Evolutionary conservation across 2,888 invertebrate species (phyloP).

Genomic region (Scaptomyza polygonia): DNA sequence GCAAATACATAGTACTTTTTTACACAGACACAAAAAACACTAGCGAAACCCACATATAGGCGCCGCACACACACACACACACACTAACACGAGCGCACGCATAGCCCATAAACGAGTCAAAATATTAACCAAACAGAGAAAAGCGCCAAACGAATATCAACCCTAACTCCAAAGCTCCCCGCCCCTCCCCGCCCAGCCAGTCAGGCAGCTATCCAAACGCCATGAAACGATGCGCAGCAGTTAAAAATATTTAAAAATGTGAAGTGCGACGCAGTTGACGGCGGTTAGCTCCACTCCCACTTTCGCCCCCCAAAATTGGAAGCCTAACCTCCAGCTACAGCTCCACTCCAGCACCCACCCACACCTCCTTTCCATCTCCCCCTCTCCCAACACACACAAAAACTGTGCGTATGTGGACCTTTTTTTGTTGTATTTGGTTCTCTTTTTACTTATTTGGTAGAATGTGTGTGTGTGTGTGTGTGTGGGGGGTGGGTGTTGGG

Average conservation of each 20-base stretch:
- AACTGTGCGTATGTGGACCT: slow-evolving; percentile 63
- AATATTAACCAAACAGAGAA: slow-evolving; percentile 78
- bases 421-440: not conserved
- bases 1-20: slow-evolving; percentile 11
- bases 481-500: too few relatives aligned
- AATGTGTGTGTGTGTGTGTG: too few relatives aligned
- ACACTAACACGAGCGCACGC: too few relatives aligned
- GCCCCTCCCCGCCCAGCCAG: not conserved
- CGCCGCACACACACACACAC: slow-evolving; percentile 6
- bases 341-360: not conserved
- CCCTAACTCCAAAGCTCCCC: slow-evolving; percentile 49
- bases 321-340: not conserved
- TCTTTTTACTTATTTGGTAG: slow-evolving; percentile 8
- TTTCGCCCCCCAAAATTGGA: not conserved
- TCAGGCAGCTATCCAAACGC: slow-evolving; percentile 6
- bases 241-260: slow-evolving; percentile 78
- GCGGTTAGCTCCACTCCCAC: slow-evolving; percentile 35
- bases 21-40: slow-evolving; percentile 41
- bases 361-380: too few relatives aligned
- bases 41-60: slow-evolving; percentile 48
- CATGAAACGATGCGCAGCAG: slow-evolving; percentile 68
- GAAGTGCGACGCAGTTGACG: slow-evolving; percentile 61
- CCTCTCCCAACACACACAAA: slow-evolving; percentile 25
- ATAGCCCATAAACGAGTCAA: slow-evolving; percentile 60
- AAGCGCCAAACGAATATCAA: slow-evolving; percentile 64